Evolutionary conservation across 2,888 invertebrate genomes (phyloP).

Genomic region (Nysson spinosus): DNA sequence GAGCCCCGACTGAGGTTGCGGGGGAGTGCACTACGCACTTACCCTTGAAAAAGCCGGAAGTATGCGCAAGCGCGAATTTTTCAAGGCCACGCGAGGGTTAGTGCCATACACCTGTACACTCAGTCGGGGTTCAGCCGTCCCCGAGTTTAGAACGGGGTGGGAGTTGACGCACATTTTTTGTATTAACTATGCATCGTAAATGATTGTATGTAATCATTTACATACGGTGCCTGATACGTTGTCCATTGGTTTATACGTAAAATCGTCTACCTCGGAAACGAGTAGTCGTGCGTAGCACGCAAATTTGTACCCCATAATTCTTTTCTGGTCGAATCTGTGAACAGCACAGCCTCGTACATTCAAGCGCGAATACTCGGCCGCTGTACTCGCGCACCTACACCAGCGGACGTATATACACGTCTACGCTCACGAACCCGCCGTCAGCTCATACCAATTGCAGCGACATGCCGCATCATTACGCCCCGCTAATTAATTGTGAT

Average conservation of each 20-base stretch:
- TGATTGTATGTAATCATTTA: slow-evolving; percentile 37
- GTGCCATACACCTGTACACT: no score
- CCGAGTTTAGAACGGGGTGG: no score
- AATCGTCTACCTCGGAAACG: slow-evolving; percentile 26
- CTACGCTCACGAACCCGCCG: slow-evolving; percentile 51
- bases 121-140: slow-evolving; percentile 18
- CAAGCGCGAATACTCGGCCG: slow-evolving; percentile 36
- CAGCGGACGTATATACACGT: slow-evolving; percentile 14
- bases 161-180: no score
- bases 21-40: no score
- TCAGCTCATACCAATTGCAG: slow-evolving; percentile 73
- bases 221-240: slow-evolving; percentile 37
- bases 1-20: no score
- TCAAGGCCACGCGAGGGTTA: no score
- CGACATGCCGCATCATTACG: slow-evolving; percentile 77
- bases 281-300: slow-evolving; percentile 21
- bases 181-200: no score
- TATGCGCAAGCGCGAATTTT: no score
- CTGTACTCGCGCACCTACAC: slow-evolving; percentile 44
- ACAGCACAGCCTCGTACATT: slow-evolving; percentile 45
- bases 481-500: slow-evolving; percentile 77
- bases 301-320: slow-evolving; percentile 61
- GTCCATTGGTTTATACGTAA: slow-evolving; percentile 43
- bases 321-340: slow-evolving; percentile 52
- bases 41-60: no score